Evolutionary conservation across 2,113 vertebrate genomes (phyloP), one percentile per base, ranked within the genome.

Genomic region (Ophiodon elongatus): DNA sequence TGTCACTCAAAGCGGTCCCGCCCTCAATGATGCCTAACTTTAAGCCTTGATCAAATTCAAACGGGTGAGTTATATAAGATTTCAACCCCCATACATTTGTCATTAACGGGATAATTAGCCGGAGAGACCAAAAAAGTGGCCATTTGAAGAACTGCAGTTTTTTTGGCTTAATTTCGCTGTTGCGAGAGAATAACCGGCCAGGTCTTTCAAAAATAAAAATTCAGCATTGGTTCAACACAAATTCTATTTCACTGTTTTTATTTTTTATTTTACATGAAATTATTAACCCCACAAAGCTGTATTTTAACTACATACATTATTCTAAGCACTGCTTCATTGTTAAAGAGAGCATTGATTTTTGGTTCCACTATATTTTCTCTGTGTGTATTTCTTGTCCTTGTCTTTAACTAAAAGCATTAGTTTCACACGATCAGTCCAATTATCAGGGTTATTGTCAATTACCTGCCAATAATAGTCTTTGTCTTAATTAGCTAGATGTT

Each of bases 401-500:
- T 52, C 33, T 33, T 62, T 9, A 41, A 25, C 21, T 7, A 7
- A 11, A 31, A 15, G 33, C 68, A 66, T 80, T 25, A 60, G 5
- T 0, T 10, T 73, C n/a, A 59, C 3, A 17, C 33, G 15, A 39
- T 41, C 27, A 27, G 14, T 69, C 41, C 23, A 73, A 31, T 68
- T 74, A 41, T 56, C 50, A 56, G 54, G 29, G 2, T 69, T 41
- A 23, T 74, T 8, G 45, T 47, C n/a, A 72, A 27, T 82, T 9
- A 66, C 64, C 64, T 75, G 43, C 27, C 73, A 69, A 33, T 83
- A 69, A 54, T n/a, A 33, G n/a, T 8, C 21, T 54, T 73, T 88
- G 27, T 75, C 21, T 74, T 25, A 62, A 73, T 74, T 76, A 45
- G 50, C 59, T 82, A 8, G 35, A 56, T 77, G 67, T 65, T 72